Evolutionary conservation across 2,797 vertebrate species (phyloP).

Genomic region (Craterocephalus amniculus): DNA sequence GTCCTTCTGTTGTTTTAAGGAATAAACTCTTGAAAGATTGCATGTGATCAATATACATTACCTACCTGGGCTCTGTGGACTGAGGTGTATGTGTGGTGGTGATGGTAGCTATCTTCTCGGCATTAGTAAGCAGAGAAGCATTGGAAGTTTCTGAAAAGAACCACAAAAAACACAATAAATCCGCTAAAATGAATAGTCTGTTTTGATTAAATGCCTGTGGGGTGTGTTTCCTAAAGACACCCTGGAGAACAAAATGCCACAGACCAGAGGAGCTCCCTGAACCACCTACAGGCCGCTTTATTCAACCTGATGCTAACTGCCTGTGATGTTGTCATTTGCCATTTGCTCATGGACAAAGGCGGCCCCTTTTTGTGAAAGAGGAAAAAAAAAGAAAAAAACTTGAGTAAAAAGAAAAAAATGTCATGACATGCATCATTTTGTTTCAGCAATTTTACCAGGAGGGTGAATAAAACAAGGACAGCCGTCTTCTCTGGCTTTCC

Average conservation of each 20-base stretch:
- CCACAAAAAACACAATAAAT: background rate
- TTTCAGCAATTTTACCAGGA: conserved; percentile 25
- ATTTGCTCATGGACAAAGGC: conserved; percentile 61
- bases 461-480: conserved; percentile 5
- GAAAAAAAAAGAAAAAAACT: conserved; percentile 7
- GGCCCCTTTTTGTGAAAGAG: conserved; percentile 16
- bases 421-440: conserved; percentile 22
- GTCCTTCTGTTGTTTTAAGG: background rate
- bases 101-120: conserved; percentile 98
- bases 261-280: conserved; percentile 44
- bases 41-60: background rate
- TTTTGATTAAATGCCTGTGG: conserved; percentile 36
- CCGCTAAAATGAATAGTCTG: conserved; percentile 10
- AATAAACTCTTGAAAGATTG: background rate
- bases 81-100: conserved; percentile 96
- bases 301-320: conserved; percentile 65
- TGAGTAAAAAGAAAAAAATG: conserved; percentile 3
- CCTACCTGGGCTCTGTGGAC: conserved; percentile 79
- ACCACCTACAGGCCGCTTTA: conserved; percentile 44
- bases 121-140: conserved; percentile 94
- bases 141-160: conserved; percentile 90
- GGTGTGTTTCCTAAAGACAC: conserved; percentile 33
- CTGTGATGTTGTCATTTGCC: conserved; percentile 70
- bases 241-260: conserved; percentile 46
- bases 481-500: conserved; percentile 34